phyloP scores from a whole-genome alignment of 2,888 invertebrate species.

The Deilephila elpenor region DNA sequence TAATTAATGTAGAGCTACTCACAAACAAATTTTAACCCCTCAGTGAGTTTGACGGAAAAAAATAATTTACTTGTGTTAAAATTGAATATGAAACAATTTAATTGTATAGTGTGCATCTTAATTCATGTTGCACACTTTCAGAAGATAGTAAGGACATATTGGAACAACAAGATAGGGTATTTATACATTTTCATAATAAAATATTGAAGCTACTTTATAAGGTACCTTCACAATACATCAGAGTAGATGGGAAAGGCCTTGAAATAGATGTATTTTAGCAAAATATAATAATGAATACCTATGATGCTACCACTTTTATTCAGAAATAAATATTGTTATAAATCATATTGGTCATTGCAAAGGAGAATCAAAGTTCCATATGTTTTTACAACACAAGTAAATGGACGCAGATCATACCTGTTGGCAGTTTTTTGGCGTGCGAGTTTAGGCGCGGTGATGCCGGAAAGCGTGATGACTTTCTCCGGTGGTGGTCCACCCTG shows the following conservation, averaged over 20 bases:
- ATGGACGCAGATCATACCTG: constrained; percentile 62
- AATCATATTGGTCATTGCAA: background rate
- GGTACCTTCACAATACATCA: no score
- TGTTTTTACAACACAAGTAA: background rate
- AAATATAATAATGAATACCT: background rate
- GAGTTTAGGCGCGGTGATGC: constrained; percentile 96
- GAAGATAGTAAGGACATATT: no score
- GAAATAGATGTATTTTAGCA: no score
- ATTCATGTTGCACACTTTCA: background rate
- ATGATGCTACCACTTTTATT: background rate
- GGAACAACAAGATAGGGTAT: no score
- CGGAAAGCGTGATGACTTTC: constrained; percentile 94
- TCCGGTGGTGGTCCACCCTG: constrained; percentile 96
- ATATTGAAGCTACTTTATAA: no score
- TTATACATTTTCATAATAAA: no score
- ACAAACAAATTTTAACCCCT: constrained; percentile 5
- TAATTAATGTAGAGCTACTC: background rate
- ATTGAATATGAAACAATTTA: background rate
- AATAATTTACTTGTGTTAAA: background rate
- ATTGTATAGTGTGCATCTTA: background rate
- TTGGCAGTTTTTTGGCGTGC: constrained; percentile 75
- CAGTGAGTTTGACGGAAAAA: background rate
- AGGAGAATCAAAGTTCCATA: background rate
- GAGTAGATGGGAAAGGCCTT: no score
- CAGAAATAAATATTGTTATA: background rate